Evolutionary conservation across 2,888 invertebrate genomes (phyloP).

Genomic region (Drosophila ustulata): DNA sequence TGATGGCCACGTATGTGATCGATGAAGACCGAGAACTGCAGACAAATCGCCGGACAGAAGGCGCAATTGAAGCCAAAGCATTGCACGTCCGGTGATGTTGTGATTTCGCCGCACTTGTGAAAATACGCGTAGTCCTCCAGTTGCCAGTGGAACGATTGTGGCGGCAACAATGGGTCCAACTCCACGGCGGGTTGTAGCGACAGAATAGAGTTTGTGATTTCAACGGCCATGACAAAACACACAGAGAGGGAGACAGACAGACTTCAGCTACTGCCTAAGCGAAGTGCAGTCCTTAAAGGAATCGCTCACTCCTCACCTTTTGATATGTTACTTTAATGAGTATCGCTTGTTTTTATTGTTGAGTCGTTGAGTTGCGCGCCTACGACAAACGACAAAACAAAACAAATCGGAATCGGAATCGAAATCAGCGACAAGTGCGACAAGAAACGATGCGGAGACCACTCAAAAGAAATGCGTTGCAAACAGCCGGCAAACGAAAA

Average conservation of each 20-base stretch:
- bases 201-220: constrained; percentile 52
- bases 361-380: constrained; percentile 34
- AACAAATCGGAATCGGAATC: constrained; percentile 8
- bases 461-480: constrained; percentile 47
- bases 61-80: constrained; percentile 80
- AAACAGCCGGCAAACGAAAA: constrained; percentile 62
- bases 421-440: constrained; percentile 30
- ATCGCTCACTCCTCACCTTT: constrained; percentile 3
- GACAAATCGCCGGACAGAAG: constrained; percentile 79
- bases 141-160: constrained; percentile 69
- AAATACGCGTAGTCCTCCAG: constrained; percentile 79
- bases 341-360: constrained; percentile 30
- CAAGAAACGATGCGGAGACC: constrained; percentile 30
- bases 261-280: background rate
- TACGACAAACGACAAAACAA: constrained; percentile 28
- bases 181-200: constrained; percentile 46
- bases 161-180: constrained; percentile 30
- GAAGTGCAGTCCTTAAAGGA: constrained; percentile 34
- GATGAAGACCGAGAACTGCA: constrained; percentile 77
- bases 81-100: constrained; percentile 79
- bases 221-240: constrained; percentile 38
- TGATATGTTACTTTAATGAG: constrained; percentile 16
- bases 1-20: constrained; percentile 77
- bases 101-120: constrained; percentile 81
- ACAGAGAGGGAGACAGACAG: constrained; percentile 3